Evolutionary conservation across 2,797 vertebrate genomes (phyloP).

Genomic region (Enteromius unitaeniatus): DNA sequence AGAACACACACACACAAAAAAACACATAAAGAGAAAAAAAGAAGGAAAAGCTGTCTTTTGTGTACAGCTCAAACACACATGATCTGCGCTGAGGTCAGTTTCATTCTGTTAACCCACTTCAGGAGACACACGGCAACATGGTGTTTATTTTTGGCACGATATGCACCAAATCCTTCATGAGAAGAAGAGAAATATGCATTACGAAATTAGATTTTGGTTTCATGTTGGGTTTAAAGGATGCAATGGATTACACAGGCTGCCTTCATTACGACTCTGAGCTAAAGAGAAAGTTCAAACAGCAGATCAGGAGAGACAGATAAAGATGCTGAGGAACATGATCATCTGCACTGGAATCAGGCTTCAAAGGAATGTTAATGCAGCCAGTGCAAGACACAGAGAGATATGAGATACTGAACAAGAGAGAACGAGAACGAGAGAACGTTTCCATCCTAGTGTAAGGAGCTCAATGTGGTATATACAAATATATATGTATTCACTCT

Average conservation of each 20-base stretch:
- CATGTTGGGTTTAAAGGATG: background rate
- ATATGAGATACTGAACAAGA: slow-evolving; percentile 44
- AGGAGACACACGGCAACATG: background rate
- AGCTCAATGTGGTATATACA: background rate
- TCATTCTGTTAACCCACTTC: background rate
- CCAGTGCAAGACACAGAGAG: slow-evolving; percentile 64
- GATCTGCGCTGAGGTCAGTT: slow-evolving; percentile 14
- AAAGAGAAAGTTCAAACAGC: slow-evolving; percentile 48
- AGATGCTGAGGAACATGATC: slow-evolving; percentile 50
- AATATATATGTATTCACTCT: background rate
- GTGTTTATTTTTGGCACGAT: background rate
- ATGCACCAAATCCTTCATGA: background rate
- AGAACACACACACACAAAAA: background rate
- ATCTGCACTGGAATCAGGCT: slow-evolving; percentile 72
- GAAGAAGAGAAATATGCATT: background rate
- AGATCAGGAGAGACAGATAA: slow-evolving; percentile 51
- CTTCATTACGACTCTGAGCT: slow-evolving; percentile 20
- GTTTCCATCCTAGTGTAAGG: background rate
- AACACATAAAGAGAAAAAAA: background rate
- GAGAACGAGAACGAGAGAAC: background rate
- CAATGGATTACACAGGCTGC: background rate
- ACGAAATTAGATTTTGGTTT: background rate
- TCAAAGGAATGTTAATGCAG: slow-evolving; percentile 82
- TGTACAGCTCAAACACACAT: background rate
- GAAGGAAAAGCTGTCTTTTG: background rate